Evolutionary conservation across 2,888 invertebrate species (phyloP).

Genomic region (Melieria omissa): DNA sequence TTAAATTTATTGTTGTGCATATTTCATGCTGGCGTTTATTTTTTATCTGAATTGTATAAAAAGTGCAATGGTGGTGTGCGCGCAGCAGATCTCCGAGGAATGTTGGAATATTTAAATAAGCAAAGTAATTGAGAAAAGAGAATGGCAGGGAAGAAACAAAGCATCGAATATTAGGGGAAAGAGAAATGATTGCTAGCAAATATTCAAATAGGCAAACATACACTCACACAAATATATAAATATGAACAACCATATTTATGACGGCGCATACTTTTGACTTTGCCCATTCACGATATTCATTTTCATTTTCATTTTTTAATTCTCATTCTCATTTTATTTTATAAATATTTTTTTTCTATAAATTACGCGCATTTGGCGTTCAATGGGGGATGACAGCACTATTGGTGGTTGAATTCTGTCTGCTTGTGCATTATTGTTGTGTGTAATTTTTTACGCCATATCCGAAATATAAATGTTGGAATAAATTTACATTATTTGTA

Average conservation of each 20-base stretch:
- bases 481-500: slow-evolving; percentile 2
- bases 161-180: too few relatives aligned
- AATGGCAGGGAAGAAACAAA: too few relatives aligned
- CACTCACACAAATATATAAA: not conserved
- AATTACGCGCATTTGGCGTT: not conserved
- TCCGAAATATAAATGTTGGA: slow-evolving; percentile 1
- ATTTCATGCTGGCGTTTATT: slow-evolving; percentile 35
- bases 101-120: too few relatives aligned
- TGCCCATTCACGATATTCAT: not conserved
- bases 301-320: not conserved
- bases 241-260: not conserved
- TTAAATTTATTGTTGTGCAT: not conserved
- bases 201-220: not conserved
- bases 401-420: not conserved
- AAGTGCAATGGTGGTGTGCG: too few relatives aligned
- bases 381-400: not conserved
- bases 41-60: too few relatives aligned
- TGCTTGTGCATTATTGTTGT: too few relatives aligned
- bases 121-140: too few relatives aligned
- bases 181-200: too few relatives aligned
- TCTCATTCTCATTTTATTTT: not conserved
- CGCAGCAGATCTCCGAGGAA: too few relatives aligned
- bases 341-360: not conserved
- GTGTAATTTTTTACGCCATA: not conserved
- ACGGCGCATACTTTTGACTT: not conserved